Evolutionary conservation across 2,113 vertebrate species (phyloP).

Genomic region (Pangasianodon hypophthalmus): DNA sequence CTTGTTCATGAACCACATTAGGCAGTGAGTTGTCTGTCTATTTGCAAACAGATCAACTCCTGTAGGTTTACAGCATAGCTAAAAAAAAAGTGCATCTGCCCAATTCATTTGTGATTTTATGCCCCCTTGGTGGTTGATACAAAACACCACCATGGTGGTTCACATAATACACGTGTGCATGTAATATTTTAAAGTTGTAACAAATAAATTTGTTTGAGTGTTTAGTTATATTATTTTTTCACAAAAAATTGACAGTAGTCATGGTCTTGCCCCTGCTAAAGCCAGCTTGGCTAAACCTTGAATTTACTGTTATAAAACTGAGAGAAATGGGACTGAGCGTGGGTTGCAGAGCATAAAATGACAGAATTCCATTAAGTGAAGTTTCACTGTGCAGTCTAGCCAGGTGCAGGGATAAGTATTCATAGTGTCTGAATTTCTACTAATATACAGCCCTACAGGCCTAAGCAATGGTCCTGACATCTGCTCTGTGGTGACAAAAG

Average conservation of each 20-base stretch:
- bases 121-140: not conserved
- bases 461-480: slow-evolving; percentile 7
- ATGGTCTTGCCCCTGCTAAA: not conserved
- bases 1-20: not conserved
- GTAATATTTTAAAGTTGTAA: not conserved
- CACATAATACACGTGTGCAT: not conserved
- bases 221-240: not conserved
- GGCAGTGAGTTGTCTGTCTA: not conserved
- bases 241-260: not conserved
- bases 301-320: not conserved
- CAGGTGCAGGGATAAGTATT: not conserved
- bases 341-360: not conserved
- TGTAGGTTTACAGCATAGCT: not conserved
- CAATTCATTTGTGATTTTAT: not conserved
- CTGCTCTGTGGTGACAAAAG: not conserved
- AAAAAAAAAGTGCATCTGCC: not conserved
- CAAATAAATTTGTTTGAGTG: not conserved
- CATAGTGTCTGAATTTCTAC: not conserved
- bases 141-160: not conserved
- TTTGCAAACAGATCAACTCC: not conserved
- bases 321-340: not conserved
- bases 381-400: not conserved
- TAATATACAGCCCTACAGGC: not conserved
- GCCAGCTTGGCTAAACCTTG: not conserved
- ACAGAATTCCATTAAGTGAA: not conserved